Percentiles rank a stretch among this genome's conserved stretches.
These are phyloP conservation scores for Sander vitreus DNA, from an alignment of 2,113 vertebrate species.

Conservation along the genomic window DNA sequence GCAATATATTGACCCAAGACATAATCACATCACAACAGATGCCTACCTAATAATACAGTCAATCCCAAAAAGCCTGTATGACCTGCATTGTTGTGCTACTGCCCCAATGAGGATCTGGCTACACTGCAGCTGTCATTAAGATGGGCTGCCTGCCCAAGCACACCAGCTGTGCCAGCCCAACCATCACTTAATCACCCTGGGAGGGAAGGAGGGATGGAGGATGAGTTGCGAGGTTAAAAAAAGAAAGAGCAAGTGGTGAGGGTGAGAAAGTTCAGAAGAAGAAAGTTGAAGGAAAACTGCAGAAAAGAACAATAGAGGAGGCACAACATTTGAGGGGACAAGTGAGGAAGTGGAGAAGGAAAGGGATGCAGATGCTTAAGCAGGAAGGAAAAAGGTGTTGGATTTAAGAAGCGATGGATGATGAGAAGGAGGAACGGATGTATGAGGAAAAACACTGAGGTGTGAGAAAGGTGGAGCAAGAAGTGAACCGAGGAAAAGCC, in stretches of 20 bases:
- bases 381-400: conserved; percentile 5
- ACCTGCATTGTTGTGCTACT: conserved; percentile 56
- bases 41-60: conserved; percentile 29
- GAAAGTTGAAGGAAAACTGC: not conserved
- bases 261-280: conserved; percentile 1
- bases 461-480: conserved; percentile 18
- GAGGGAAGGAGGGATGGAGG: conserved; percentile 32
- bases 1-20: conserved; percentile 32
- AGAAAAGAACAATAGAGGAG: conserved; percentile 4
- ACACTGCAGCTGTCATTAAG: conserved; percentile 69
- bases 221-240: conserved; percentile 14
- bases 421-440: not conserved
- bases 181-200: conserved; percentile 72
- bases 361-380: not conserved
- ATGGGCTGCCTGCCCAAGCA: conserved; percentile 67
- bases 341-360: not conserved
- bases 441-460: conserved; percentile 18
- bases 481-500: conserved; percentile 3
- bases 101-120: conserved; percentile 67
- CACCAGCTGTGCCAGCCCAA: conserved; percentile 75
- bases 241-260: conserved; percentile 19
- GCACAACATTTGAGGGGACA: not conserved
- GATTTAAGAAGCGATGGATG: conserved; percentile 3
- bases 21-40: conserved; percentile 47
- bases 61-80: conserved; percentile 43